Conservation (phyloP, 2,797 vertebrate species). For the Cuculus canorus region DNA sequence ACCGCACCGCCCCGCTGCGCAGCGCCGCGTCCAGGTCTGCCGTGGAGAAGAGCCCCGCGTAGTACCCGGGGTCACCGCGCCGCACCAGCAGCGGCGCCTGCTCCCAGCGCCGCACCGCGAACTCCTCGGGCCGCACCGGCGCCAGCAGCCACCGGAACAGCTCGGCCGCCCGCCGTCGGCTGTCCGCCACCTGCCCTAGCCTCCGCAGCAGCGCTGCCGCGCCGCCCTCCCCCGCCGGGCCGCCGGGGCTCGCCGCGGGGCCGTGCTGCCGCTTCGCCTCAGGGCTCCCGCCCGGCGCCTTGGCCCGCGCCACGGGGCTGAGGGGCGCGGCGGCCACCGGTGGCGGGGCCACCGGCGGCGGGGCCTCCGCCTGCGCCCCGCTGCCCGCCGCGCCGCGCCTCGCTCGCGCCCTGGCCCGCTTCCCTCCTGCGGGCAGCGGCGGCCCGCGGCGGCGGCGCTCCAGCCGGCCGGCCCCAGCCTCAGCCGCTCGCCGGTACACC, state of each 20-base stretch:
- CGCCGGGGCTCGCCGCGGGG: neutral
- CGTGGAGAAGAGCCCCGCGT: conserved; percentile 91
- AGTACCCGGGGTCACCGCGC: conserved; percentile 84
- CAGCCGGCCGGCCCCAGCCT: neutral
- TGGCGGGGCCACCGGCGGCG: neutral
- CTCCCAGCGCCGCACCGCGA: conserved; percentile 90
- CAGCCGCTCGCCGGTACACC: neutral
- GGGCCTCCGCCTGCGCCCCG: neutral
- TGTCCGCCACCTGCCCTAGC: conserved; percentile 84
- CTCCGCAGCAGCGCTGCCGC: conserved; percentile 76
- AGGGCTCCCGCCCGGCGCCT: neutral
- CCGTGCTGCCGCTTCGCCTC: neutral
- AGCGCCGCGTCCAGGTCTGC: conserved; percentile 89
- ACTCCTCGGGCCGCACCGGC: conserved; percentile 81
- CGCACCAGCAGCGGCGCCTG: conserved; percentile 87
- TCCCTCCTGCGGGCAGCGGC: neutral
- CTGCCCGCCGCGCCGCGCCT: neutral
- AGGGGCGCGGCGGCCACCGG: neutral
- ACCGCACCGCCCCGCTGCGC: conserved; percentile 85
- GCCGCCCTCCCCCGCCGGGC: conserved; percentile 2
- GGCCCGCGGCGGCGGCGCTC: neutral
- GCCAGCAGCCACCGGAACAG: conserved; percentile 91
- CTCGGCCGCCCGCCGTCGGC: conserved; percentile 83
- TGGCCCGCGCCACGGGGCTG: neutral
- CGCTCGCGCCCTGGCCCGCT: neutral